These are phyloP conservation scores for Cryptocephalus primarius DNA, from an alignment of 2,888 invertebrate genomes.

Conservation along the genomic window DNA sequence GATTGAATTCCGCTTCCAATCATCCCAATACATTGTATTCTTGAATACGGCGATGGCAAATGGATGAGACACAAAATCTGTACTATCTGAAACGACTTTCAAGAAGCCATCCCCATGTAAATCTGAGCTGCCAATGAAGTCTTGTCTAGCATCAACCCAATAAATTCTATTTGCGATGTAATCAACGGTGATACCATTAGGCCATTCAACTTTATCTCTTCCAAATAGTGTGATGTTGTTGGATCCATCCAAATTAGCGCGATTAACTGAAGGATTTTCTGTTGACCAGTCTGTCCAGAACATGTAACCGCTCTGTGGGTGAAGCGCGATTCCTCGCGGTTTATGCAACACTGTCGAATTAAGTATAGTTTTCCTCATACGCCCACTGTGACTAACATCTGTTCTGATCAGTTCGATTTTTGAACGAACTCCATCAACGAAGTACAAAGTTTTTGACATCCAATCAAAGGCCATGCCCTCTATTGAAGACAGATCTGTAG, in stretches of 20 bases:
- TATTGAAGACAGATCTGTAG: constrained; percentile 64
- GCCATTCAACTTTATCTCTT: constrained; percentile 65
- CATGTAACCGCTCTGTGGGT: constrained; percentile 68
- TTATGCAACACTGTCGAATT: constrained; percentile 46
- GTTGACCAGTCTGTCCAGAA: constrained; percentile 88
- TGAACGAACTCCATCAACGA: constrained; percentile 69
- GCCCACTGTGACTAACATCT: constrained; percentile 47
- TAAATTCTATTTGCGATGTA: constrained; percentile 66
- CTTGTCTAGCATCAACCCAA: constrained; percentile 77
- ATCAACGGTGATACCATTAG: constrained; percentile 79
- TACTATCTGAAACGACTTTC: constrained; percentile 46
- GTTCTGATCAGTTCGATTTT: constrained; percentile 75
- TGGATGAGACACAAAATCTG: constrained; percentile 62
- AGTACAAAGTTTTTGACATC: constrained; percentile 77
- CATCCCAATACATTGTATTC: constrained; percentile 81
- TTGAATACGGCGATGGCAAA: constrained; percentile 81
- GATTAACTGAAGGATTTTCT: constrained; percentile 63
- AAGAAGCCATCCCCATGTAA: constrained; percentile 40
- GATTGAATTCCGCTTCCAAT: constrained; percentile 72
- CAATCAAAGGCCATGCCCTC: constrained; percentile 87
- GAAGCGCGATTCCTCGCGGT: constrained; percentile 58
- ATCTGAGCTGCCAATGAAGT: constrained; percentile 62
- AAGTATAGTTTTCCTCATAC: constrained; percentile 68
- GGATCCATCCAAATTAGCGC: constrained; percentile 70
- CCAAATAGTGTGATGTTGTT: constrained; percentile 54